Evolutionary conservation across 2,113 vertebrate species (phyloP), one percentile per base, ranked within the genome.

Genomic region (Recurvirostra avosetta): DNA sequence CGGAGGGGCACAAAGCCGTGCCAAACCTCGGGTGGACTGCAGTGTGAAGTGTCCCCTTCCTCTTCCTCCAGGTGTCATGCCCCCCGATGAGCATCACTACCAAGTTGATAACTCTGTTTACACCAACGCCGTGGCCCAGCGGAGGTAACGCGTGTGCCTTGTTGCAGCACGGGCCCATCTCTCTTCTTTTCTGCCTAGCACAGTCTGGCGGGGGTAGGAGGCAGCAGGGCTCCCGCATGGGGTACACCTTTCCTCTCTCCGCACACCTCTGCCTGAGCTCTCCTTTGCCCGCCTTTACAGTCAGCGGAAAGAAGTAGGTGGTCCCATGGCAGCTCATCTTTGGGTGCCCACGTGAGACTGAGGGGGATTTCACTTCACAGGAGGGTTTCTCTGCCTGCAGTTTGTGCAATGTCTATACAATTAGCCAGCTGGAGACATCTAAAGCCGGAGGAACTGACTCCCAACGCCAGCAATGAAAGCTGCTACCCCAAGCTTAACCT

Each of bases 1-100:
- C 38, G 45, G 34, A 71, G 23, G 34, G 9, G 13, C 50, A 32
- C 12, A 1, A 29, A 34, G 53, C 71, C 11, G 0, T 1, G 3
- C n/a, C 23, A 14, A 6, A 16, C n/a, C 29, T 36, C 0, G 19
- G 20, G 11, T 2, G 22, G 73, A 50, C 77, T 21, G n/a, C 3
- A 9, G 52, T 36, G 47, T 9, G 2, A 73, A 41, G 58, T 15
- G 52, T 83, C 43, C 74, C 61, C 88, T 40, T 71, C 23, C 70
- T 94, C 52, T 80, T 22, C 67, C 94, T 88, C 34, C 91, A 99
- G 99, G 98, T 96, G 99, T 99, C 92, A 99, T 99, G 98, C 99
- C 99, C 40, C 99, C 99, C 0, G 99, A 99, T 19, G 99, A 99
- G 88, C 99, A 99, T 92, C 98, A 99, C 50, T 59, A 76, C 61